Conservation (phyloP, 2,888 invertebrate genomes). For the Andricus curvator region DNA sequence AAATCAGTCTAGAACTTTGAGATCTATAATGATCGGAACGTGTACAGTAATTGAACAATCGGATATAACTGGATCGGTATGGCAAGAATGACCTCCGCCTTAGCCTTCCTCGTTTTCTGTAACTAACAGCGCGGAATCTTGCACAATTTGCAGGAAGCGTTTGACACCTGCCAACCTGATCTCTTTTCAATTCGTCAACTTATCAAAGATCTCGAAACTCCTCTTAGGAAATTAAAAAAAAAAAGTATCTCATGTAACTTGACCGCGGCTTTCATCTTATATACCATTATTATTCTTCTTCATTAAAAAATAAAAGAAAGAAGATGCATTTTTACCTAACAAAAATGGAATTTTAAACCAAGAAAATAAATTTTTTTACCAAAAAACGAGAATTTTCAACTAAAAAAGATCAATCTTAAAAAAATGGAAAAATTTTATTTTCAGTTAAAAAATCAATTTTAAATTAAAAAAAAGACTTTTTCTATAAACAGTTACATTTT, state of each 20-base stretch:
- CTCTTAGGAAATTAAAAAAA: not conserved
- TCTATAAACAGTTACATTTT: no score
- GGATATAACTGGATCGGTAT: not conserved
- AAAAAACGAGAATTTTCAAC: no score
- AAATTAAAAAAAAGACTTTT: no score
- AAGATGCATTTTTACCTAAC: no score
- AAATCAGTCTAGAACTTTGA: not conserved
- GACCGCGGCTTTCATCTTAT: not conserved
- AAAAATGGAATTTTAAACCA: no score
- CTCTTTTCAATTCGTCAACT: not conserved
- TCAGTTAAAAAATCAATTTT: no score
- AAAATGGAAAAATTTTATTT: no score
- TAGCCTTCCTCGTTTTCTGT: conserved; percentile 13
- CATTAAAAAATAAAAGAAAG: no score
- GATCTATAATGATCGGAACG: not conserved
- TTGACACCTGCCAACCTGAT: conserved; percentile 12
- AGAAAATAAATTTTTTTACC: no score
- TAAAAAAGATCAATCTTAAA: no score
- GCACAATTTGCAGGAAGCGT: conserved; percentile 5
- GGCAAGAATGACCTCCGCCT: conserved; percentile 9
- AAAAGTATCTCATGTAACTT: not conserved
- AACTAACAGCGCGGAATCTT: not conserved
- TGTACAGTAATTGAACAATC: not conserved
- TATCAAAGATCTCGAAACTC: not conserved
- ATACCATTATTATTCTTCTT: not conserved